Percentiles rank a stretch among this genome's conserved stretches.
Conservation (phyloP, 2,797 vertebrate species). For the Scomberomorus guttatus region DNA sequence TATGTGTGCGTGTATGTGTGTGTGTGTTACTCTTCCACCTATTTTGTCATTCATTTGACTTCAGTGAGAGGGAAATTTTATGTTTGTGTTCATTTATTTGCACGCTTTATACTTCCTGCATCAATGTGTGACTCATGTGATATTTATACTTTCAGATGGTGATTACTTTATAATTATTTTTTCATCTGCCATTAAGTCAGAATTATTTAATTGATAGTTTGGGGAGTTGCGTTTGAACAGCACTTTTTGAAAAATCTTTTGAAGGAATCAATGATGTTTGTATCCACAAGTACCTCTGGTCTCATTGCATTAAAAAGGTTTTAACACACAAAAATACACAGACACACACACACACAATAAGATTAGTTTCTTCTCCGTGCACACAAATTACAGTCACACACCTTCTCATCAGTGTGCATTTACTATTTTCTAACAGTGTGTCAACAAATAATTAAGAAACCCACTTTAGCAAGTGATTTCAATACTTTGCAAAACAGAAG, state of each 20-base stretch:
- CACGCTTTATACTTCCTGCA: not conserved
- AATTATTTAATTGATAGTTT: not conserved
- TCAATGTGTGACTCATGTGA: not conserved
- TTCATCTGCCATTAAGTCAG: not conserved
- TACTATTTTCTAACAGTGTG: not conserved
- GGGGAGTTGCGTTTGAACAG: not conserved
- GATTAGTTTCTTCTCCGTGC: not conserved
- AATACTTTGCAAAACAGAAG: not conserved
- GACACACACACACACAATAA: not conserved
- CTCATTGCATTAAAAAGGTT: not conserved
- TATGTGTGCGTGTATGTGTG: not conserved
- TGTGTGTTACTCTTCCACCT: not conserved
- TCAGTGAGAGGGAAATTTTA: not conserved
- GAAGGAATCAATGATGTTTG: not conserved
- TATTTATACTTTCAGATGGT: not conserved
- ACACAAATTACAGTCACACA: slow-evolving; percentile 13
- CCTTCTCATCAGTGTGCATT: slow-evolving; percentile 16
- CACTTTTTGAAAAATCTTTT: not conserved
- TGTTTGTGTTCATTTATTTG: not conserved
- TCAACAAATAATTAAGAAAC: slow-evolving; percentile 25
- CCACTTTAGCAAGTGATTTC: not conserved
- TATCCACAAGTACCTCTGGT: not conserved
- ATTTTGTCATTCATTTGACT: slow-evolving; percentile 11
- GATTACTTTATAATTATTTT: not conserved
- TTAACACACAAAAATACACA: not conserved